Percentiles rank a stretch among this genome's conserved stretches.
Conservation (phyloP, 2,888 invertebrate genomes). For the Tenthredo scrophulariae region DNA sequence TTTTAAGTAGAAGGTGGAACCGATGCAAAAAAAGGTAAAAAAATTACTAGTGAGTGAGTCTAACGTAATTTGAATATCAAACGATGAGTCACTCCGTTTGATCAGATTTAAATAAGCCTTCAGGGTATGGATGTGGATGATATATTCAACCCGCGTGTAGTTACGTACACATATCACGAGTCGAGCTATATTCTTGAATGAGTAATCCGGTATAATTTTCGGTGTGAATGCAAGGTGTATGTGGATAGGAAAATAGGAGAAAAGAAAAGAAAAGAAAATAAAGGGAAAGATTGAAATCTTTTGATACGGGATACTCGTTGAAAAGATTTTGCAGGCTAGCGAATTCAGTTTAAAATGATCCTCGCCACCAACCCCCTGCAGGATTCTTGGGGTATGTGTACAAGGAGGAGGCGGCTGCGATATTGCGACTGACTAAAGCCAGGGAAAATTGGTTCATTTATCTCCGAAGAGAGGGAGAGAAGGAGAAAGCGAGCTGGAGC, state of each 20-base stretch:
- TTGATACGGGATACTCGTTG: slow-evolving; percentile 30
- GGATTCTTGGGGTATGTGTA: slow-evolving; percentile 17
- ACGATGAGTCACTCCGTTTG: slow-evolving; percentile 40
- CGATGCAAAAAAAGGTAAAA: neutral
- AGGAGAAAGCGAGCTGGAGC: slow-evolving; percentile 8
- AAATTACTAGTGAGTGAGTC: neutral
- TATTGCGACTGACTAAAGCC: slow-evolving; percentile 72
- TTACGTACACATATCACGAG: neutral
- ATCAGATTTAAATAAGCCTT: slow-evolving; percentile 36
- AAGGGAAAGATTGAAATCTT: slow-evolving; percentile 7
- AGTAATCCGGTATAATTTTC: slow-evolving; percentile 10
- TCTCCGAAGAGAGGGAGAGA: slow-evolving; percentile 61
- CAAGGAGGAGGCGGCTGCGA: slow-evolving; percentile 61
- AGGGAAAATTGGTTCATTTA: slow-evolving; percentile 73
- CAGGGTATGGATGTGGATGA: neutral
- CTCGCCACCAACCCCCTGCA: neutral
- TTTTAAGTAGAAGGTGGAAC: neutral
- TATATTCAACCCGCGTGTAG: neutral
- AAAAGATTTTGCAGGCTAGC: slow-evolving; percentile 25
- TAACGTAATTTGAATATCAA: slow-evolving; percentile 35
- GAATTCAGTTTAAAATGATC: slow-evolving; percentile 60
- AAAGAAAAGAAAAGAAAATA: neutral
- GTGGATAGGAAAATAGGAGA: neutral
- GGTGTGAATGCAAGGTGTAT: neutral
- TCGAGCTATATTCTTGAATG: neutral